Conservation (phyloP, 2,113 vertebrate genomes). For the Blennius ocellaris region DNA sequence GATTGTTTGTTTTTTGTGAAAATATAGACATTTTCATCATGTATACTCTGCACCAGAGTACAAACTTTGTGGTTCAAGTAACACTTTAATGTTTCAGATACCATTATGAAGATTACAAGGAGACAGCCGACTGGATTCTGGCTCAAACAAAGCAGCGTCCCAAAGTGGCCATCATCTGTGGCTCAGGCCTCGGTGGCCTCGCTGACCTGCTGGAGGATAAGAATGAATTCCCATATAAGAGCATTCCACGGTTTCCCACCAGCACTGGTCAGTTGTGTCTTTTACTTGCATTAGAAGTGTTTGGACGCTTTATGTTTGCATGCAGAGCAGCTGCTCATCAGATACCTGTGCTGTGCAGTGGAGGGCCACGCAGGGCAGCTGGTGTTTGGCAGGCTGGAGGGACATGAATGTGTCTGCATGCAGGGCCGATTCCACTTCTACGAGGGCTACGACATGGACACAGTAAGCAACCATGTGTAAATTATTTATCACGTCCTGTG, state of each 20-base stretch:
- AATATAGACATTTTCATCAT: no score
- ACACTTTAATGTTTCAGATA: conserved; percentile 40
- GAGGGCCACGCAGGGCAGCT: conserved; percentile 79
- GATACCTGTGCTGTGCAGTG: conserved; percentile 66
- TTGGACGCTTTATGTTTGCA: neutral
- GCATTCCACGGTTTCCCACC: conserved; percentile 85
- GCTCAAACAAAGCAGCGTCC: conserved; percentile 66
- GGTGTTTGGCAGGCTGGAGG: conserved; percentile 82
- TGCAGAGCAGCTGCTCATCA: conserved; percentile 2
- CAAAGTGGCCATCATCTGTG: conserved; percentile 85
- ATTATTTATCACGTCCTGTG: no score
- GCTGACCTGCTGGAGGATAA: conserved; percentile 78
- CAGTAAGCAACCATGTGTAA: conserved; percentile 57
- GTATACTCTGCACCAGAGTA: no score
- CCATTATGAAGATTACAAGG: conserved; percentile 78
- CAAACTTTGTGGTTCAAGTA: no score
- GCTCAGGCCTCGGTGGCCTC: conserved; percentile 86
- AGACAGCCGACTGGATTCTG: conserved; percentile 83
- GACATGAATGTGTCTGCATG: conserved; percentile 83
- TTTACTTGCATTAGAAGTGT: neutral
- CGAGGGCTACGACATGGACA: conserved; percentile 80
- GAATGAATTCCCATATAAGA: conserved; percentile 69
- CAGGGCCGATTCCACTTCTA: conserved; percentile 86
- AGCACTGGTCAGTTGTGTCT: conserved; percentile 70
- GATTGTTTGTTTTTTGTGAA: no score